Conservation (phyloP, 2,888 invertebrate species). For the Hermaeophaga mercurialis region DNA sequence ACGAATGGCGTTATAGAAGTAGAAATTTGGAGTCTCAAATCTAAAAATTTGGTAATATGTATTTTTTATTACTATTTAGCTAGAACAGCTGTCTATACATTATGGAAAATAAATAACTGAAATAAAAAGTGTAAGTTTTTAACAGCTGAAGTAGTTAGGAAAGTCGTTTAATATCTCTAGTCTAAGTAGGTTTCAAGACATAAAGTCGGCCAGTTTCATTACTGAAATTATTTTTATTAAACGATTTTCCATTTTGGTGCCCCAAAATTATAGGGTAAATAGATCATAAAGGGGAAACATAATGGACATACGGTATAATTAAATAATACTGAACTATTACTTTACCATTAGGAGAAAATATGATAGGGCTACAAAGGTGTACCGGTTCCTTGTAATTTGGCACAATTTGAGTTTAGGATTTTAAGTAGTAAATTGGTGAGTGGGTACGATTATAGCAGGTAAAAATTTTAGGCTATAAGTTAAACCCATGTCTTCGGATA, state of each 20-base stretch:
- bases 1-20: too few relatives aligned
- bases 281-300: constrained; percentile 16
- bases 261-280: constrained; percentile 28
- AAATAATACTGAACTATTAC: constrained; percentile 38
- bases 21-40: too few relatives aligned
- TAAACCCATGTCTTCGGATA: constrained; percentile 6
- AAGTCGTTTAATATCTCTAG: too few relatives aligned
- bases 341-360: constrained; percentile 36
- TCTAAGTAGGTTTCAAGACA: too few relatives aligned
- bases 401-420: constrained; percentile 34
- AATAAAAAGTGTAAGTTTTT: too few relatives aligned
- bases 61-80: too few relatives aligned
- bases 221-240: constrained; percentile 28
- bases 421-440: constrained; percentile 29
- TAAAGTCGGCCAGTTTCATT: constrained; percentile 2
- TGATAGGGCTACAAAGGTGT: constrained; percentile 28
- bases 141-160: too few relatives aligned
- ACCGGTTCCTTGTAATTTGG: constrained; percentile 36
- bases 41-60: too few relatives aligned
- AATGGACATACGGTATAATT: constrained; percentile 31
- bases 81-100: too few relatives aligned
- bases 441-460: constrained; percentile 30
- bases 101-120: too few relatives aligned
- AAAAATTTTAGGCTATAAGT: constrained; percentile 19
- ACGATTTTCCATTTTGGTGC: constrained; percentile 29